Evolutionary conservation across 2,113 vertebrate genomes (phyloP), one percentile per base, ranked within the genome.

Genomic region (Rhabdornis inornatus): DNA sequence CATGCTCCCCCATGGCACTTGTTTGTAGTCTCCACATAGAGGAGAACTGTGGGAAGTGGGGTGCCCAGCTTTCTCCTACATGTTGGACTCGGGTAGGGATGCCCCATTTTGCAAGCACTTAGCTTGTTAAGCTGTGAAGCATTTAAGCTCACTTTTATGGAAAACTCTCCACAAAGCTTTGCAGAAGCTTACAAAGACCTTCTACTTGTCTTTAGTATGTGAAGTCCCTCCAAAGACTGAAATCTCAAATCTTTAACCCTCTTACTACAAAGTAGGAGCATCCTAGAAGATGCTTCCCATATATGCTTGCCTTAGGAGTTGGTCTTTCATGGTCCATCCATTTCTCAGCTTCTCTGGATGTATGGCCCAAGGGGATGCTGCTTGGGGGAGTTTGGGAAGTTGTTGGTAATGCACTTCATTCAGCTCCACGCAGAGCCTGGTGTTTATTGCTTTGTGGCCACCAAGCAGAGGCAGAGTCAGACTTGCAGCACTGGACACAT

Each of bases 381-480:
- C 33, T 31, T 39, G 21, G 9, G 25, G 15, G 8, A 59, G 6
- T 39, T 40, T 15, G 10, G 39, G 35, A 71, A 74, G 49, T 13
- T 80, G 22, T 52, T 86, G 6, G 2, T 72, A 39, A 47, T 25
- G 16, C 17, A 7, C 12, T 44, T 83, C 42, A 11, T 19, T 47
- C 71, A 80, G 33, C 21, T 37, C 40, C 0, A 0, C 0, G 0
- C 35, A 77, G n/a, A 86, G 19, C 33, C 53, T 11, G 2, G 35
- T 75, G 44, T 16, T 81, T 63, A 21, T 24, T 76, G 44, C 42
- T 84, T 89, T 84, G 70, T 45, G 56, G 24, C 35, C 69, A 44
- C 33, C 4, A 2, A 39, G 35, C 37, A 76, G 80, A 80, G 39
- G 44, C 22, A 69, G 5, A 70, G 49, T 47, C 52, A 79, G 44